Base-by-base conservation (phyloP, 1,140 invertebrate genomes). In the Prorops nasuta region DNA sequence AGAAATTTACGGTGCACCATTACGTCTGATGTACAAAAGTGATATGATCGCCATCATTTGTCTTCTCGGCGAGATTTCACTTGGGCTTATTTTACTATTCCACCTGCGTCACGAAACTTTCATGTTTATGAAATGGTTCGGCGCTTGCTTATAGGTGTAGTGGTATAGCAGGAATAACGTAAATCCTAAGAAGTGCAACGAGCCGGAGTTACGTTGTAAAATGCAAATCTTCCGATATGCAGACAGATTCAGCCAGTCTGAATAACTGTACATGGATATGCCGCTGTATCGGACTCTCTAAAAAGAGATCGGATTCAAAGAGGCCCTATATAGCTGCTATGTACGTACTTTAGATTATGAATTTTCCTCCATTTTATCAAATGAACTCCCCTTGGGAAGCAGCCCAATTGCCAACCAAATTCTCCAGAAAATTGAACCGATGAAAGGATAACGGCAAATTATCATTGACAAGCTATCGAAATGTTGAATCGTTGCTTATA, bases 121-220 rank as follows among this genome's bases (percentile, higher is more conserved):
- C 51, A 64, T 64, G 62, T 64, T 66, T 64, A 66, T 64, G 59
- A 64, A 66, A 66, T 55, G 61, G 48, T 43, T 41, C 22, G 44
- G 37, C 31, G 31, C 24, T 39, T 32, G 21, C 49, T 15, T 24
- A 38, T 41, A 34, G 45, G 44, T 37, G 10, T n/a, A n/a, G n/a
- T n/a, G n/a, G n/a, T n/a, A n/a, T n/a, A 46, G 41, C 47, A 43
- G 56, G 54, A 62, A 58, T 58, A 62, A 62, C 56, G 53, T 54
- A 61, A 58, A 63, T 63, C 52, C 57, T 43, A 38, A 46, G 34
- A 28, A 47, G 50, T 14, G 43, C 44, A 50, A 50, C 55, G 51
- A 59, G 45, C 38, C 20, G 24, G 22, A 42, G 44, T 48, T 45
- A 10, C 32, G 48, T 41, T 20, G 44, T 35, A 36, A 56, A 60